Percentiles rank a stretch among this genome's conserved stretches.
These are phyloP conservation scores for Antrozous pallidus DNA, from an alignment of 2,797 vertebrate genomes.

Conservation along the genomic window DNA sequence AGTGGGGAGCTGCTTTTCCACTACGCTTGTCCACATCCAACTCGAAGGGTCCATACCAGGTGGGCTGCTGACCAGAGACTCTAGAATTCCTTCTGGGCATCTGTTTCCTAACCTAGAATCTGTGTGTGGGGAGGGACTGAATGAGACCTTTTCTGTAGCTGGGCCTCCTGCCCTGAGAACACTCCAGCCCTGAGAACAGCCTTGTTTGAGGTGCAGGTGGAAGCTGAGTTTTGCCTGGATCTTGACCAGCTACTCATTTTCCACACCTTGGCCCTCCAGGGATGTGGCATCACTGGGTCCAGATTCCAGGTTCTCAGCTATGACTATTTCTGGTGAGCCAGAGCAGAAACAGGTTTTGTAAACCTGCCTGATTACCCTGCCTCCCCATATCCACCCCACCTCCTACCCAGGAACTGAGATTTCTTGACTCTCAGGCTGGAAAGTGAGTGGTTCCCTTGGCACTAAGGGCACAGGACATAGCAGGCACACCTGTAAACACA, in stretches of 20 bases:
- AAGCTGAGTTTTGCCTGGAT: background rate
- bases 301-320: background rate
- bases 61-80: background rate
- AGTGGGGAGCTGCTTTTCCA: background rate
- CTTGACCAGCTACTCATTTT: background rate
- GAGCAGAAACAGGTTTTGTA: background rate
- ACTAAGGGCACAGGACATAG: background rate
- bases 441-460: background rate
- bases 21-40: background rate
- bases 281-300: background rate
- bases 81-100: background rate
- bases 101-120: background rate
- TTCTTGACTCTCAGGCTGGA: background rate
- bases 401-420: background rate
- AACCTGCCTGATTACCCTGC: background rate
- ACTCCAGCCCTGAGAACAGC: background rate
- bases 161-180: background rate
- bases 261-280: background rate
- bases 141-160: background rate
- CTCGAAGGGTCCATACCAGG: background rate
- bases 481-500: constrained; percentile 32
- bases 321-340: background rate
- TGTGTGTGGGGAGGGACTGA: rapidly evolving
- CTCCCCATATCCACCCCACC: too few relatives aligned
- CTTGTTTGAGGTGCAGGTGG: background rate